Conservation (phyloP, 2,113 vertebrate species). For the Ptyas mucosa region DNA sequence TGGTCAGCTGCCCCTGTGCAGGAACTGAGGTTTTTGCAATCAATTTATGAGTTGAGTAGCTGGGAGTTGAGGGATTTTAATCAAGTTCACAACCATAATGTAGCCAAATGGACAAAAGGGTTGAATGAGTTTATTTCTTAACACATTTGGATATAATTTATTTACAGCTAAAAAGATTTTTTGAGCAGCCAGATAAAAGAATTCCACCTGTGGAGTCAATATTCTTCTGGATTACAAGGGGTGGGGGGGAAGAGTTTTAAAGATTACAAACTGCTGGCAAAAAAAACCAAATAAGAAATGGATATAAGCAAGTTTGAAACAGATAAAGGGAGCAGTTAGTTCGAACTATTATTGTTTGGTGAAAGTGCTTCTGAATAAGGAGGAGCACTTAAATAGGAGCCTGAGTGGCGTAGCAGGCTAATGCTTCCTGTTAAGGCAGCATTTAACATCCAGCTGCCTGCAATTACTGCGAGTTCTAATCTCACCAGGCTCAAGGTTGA, state of each 20-base stretch:
- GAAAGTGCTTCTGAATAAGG: neutral
- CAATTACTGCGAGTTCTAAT: too few species aligned
- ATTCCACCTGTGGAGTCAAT: neutral
- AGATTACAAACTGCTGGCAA: neutral
- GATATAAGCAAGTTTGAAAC: neutral
- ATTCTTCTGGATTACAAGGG: neutral
- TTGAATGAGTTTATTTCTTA: neutral
- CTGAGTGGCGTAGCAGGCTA: too few species aligned
- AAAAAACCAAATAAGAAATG: neutral
- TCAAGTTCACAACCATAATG: neutral
- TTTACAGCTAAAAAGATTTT: neutral
- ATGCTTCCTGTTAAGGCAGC: too few species aligned
- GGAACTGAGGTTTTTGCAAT: neutral
- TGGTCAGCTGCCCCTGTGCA: neutral
- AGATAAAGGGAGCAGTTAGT: neutral
- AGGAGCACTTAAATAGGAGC: too few species aligned
- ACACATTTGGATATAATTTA: neutral
- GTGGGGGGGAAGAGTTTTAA: neutral
- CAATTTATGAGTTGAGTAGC: neutral
- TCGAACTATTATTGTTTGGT: neutral
- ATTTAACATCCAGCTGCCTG: too few species aligned
- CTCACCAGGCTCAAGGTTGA: too few species aligned
- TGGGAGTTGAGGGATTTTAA: neutral
- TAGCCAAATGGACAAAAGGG: neutral
- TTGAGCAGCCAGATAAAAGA: neutral